phyloP scores from a whole-genome alignment of 37 sponge, comb jelly and placozoan genomes.

The Geodia barretti region DNA sequence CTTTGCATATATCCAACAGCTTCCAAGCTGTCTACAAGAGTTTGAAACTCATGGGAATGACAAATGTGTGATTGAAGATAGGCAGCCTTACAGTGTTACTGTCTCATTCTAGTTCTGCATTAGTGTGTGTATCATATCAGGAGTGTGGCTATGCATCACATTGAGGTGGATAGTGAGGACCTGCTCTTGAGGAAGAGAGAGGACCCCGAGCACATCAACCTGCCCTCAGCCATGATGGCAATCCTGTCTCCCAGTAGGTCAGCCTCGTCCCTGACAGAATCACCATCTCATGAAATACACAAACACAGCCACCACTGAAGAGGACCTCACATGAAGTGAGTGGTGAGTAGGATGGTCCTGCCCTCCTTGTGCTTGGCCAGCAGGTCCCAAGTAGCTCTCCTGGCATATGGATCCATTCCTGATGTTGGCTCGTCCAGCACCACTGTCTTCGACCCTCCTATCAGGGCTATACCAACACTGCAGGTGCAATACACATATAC shows the following conservation, averaged over 20 bases:
- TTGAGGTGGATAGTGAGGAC: not conserved
- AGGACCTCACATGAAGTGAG: not conserved
- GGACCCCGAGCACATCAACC: constrained; percentile 68
- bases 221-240: constrained; percentile 88
- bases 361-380: constrained; percentile 73
- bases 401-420: constrained; percentile 91
- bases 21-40: no score
- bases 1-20: no score
- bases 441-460: constrained; percentile 87
- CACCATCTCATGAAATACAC: constrained; percentile 2
- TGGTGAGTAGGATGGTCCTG: constrained; percentile 84
- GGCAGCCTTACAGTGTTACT: not conserved
- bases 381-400: constrained; percentile 93
- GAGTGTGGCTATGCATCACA: not conserved
- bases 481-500: not conserved
- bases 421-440: constrained; percentile 97
- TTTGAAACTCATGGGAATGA: no score
- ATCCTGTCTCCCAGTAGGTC: constrained; percentile 92
- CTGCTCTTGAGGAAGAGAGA: constrained; percentile 86
- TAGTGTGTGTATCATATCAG: not conserved
- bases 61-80: no score
- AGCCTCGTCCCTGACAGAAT: constrained; percentile 83
- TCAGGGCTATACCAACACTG: constrained; percentile 49
- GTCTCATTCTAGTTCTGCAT: not conserved
- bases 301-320: constrained; percentile 70